These are phyloP conservation scores for Pandemis cinnamomeana DNA, from an alignment of 2,888 invertebrate species.

Conservation along the genomic window DNA sequence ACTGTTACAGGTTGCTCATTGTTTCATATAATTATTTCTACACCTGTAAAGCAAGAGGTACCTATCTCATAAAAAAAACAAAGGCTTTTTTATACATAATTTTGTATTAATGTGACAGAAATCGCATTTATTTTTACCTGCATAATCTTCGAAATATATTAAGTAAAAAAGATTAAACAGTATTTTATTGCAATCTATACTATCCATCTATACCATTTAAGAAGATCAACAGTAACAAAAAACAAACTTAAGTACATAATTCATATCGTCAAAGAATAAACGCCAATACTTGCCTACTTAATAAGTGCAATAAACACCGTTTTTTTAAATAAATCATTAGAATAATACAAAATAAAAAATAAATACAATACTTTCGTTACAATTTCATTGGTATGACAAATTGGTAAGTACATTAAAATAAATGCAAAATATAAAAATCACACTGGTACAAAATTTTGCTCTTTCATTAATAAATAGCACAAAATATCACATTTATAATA, in stretches of 20 bases:
- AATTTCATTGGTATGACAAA: slow-evolving; percentile 59
- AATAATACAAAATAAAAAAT: slow-evolving; percentile 45
- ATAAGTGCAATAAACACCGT: slow-evolving; percentile 27
- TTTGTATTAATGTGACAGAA: slow-evolving; percentile 67
- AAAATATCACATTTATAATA: slow-evolving; percentile 52
- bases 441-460: slow-evolving; percentile 41
- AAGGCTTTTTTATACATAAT: slow-evolving; percentile 55
- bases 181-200: slow-evolving; percentile 21
- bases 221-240: slow-evolving; percentile 4
- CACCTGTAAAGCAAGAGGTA: slow-evolving; percentile 28
- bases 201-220: slow-evolving; percentile 3
- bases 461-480: slow-evolving; percentile 43
- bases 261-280: slow-evolving; percentile 7
- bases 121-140: slow-evolving; percentile 70
- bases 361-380: slow-evolving; percentile 52
- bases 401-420: slow-evolving; percentile 47
- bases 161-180: slow-evolving; percentile 18
- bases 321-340: slow-evolving; percentile 38
- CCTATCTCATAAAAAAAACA: slow-evolving; percentile 38
- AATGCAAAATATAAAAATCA: slow-evolving; percentile 52
- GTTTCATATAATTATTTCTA: slow-evolving; percentile 23
- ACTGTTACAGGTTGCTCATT: no score
- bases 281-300: slow-evolving; percentile 25
- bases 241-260: slow-evolving; percentile 28
- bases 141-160: slow-evolving; percentile 38